These are phyloP conservation scores for Diplazon laetatorius DNA, from an alignment of 2,888 invertebrate genomes.

Conservation along the genomic window DNA sequence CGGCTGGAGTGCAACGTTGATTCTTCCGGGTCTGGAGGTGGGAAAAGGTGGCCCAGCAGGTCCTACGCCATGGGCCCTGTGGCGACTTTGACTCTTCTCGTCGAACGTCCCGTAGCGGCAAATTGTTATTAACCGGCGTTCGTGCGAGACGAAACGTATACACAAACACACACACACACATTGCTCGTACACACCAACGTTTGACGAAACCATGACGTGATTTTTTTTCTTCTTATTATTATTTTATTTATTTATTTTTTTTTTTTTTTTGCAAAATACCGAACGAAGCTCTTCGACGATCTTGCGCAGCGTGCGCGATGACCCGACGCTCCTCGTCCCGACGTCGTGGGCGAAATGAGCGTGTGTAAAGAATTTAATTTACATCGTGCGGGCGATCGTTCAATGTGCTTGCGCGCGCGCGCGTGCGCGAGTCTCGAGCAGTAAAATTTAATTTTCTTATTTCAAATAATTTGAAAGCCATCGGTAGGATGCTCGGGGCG, in stretches of 20 bases:
- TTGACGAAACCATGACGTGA: conserved; percentile 54
- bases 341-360: conserved; percentile 55
- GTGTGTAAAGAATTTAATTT: conserved; percentile 54
- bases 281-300: conserved; percentile 27
- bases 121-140: conserved; percentile 70
- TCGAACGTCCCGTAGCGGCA: conserved; percentile 58
- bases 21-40: conserved; percentile 27
- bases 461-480: conserved; percentile 36
- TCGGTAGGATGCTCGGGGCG: conserved; percentile 1
- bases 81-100: conserved; percentile 34
- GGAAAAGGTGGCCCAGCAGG: conserved; percentile 34
- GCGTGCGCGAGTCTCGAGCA: background rate
- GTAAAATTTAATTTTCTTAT: conserved; percentile 25
- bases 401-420: too few relatives aligned
- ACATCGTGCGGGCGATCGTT: conserved; percentile 22
- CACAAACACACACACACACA: conserved; percentile 57
- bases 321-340: conserved; percentile 1
- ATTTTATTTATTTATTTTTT: too few relatives aligned
- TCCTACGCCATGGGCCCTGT: conserved; percentile 46
- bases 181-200: conserved; percentile 44
- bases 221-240: conserved; percentile 43
- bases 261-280: too few relatives aligned
- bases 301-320: conserved; percentile 17
- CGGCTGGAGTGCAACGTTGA: conserved; percentile 46
- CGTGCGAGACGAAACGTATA: conserved; percentile 71